A percentile compares a stretch with the other conserved stretches of the same genome.
phyloP scores from a whole-genome alignment of 2,797 vertebrate species.

The Hyperoplus immaculatus region DNA sequence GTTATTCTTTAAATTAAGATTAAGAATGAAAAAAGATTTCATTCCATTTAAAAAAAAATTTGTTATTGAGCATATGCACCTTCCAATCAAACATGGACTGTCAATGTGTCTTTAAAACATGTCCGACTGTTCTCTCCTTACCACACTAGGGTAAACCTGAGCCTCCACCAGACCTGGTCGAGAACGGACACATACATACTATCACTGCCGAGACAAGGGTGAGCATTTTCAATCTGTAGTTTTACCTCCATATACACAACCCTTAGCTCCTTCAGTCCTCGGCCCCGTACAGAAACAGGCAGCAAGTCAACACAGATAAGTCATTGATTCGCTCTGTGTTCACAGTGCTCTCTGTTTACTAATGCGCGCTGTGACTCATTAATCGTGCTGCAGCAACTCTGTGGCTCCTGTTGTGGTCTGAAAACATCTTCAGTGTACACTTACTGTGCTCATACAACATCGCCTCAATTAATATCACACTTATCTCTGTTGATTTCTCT shows the following conservation, averaged over 20 bases:
- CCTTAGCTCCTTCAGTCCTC: conserved; percentile 3
- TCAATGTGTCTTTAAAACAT: conserved; percentile 20
- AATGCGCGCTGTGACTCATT: conserved; percentile 62
- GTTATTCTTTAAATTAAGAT: not conserved
- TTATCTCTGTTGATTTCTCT: not conserved
- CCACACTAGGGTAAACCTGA: conserved; percentile 85
- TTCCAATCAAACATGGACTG: not conserved
- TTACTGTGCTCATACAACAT: conserved; percentile 8
- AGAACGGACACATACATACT: conserved; percentile 78
- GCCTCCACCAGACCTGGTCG: conserved; percentile 72
- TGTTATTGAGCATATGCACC: no score
- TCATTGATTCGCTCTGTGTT: conserved; percentile 64
- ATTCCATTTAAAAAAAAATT: no score
- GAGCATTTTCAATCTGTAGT: conserved; percentile 35
- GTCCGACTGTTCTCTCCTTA: conserved; percentile 19
- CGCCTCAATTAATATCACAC: not conserved
- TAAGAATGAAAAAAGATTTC: no score
- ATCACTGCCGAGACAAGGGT: conserved; percentile 82
- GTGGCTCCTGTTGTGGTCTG: conserved; percentile 17
- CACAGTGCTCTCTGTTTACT: conserved; percentile 58
- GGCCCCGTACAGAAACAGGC: conserved; percentile 18
- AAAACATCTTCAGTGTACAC: not conserved
- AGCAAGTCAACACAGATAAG: conserved; percentile 55
- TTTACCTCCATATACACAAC: conserved; percentile 4
- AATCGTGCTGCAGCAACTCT: conserved; percentile 50